phyloP scores from a whole-genome alignment of 2,797 vertebrate species.

The Halcyon smyrnensis region DNA sequence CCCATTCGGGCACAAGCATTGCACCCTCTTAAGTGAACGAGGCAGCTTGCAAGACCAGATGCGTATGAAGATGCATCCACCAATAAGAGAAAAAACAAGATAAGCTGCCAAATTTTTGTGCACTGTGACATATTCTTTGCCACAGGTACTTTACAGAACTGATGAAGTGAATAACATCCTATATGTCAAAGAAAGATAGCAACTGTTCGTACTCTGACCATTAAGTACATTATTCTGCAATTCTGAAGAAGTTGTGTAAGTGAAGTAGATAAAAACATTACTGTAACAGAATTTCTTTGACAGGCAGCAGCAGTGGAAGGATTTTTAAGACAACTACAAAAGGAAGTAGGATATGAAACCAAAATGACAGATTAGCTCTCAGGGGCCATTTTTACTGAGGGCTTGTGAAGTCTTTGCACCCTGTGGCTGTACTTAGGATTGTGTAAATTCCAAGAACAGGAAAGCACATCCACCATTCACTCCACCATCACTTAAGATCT shows the following conservation, averaged over 20 bases:
- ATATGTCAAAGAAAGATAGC: background rate
- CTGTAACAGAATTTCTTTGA: background rate
- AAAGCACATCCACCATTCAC: rapidly evolving
- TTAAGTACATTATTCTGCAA: background rate
- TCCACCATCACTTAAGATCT: background rate
- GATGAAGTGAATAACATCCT: background rate
- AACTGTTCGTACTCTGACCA: background rate
- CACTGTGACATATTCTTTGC: background rate
- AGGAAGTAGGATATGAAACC: background rate
- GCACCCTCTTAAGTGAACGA: background rate
- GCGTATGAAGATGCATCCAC: background rate
- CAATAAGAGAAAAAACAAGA: background rate
- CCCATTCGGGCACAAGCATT: background rate
- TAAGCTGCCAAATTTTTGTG: background rate
- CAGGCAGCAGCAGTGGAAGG: background rate
- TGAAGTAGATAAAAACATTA: background rate
- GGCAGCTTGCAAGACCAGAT: background rate
- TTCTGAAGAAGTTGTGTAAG: background rate
- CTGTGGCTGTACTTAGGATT: background rate
- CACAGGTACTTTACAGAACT: background rate
- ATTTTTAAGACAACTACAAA: background rate
- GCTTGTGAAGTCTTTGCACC: background rate
- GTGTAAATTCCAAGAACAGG: background rate
- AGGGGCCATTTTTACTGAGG: background rate
- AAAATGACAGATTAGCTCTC: background rate